Evolutionary conservation across 2,113 vertebrate species (phyloP).

Genomic region (Scomber scombrus): DNA sequence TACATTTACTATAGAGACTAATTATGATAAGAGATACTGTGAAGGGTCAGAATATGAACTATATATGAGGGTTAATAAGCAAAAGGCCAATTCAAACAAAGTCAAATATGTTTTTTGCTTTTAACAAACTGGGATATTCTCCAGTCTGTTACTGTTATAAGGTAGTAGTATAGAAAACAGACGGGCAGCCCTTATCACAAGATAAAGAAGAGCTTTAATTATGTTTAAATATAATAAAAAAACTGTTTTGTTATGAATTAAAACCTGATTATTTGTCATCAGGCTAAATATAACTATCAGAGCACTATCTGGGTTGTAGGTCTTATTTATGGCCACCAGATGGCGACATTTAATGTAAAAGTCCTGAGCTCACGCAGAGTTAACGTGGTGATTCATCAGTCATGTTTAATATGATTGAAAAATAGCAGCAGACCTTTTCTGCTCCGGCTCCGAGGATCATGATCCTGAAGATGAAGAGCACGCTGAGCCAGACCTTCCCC

Average conservation of each 20-base stretch:
- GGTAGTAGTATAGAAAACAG: too few relatives aligned
- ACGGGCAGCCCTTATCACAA: too few relatives aligned
- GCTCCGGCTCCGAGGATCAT: constrained; percentile 91
- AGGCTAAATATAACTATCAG: neutral
- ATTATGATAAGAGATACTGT: too few relatives aligned
- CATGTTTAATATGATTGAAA: neutral
- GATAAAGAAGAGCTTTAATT: neutral
- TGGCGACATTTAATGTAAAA: neutral
- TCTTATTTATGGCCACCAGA: constrained; percentile 9
- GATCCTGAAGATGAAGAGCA: constrained; percentile 97
- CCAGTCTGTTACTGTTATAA: too few relatives aligned
- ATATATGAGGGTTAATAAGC: too few relatives aligned
- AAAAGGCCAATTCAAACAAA: too few relatives aligned
- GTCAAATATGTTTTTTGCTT: too few relatives aligned
- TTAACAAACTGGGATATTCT: too few relatives aligned
- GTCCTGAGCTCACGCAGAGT: too few relatives aligned
- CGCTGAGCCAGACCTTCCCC: constrained; percentile 97
- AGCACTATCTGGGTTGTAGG: neutral
- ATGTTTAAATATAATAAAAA: neutral
- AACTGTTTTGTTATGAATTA: neutral
- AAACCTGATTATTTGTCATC: neutral
- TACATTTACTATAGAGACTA: too few relatives aligned
- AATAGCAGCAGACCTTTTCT: constrained; percentile 74
- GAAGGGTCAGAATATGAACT: too few relatives aligned
- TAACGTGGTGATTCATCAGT: too few relatives aligned